phyloP scores from a whole-genome alignment of 2,888 invertebrate genomes.

The Trachelus stipa region DNA sequence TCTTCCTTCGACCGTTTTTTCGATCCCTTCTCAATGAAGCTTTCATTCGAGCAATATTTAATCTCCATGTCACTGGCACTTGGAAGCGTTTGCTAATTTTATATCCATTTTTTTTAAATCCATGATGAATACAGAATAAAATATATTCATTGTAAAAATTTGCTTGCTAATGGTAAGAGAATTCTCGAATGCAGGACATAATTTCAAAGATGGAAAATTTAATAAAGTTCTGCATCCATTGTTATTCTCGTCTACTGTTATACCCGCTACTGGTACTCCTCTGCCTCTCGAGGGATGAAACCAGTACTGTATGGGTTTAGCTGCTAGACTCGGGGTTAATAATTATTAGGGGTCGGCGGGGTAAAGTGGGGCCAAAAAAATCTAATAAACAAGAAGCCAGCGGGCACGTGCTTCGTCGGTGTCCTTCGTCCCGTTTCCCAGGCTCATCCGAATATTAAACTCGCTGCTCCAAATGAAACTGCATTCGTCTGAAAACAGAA shows the following conservation, averaged over 20 bases:
- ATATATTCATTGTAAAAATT: background rate
- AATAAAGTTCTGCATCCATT: background rate
- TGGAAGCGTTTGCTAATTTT: background rate
- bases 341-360: background rate
- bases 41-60: background rate
- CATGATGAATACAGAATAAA: background rate
- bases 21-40: background rate
- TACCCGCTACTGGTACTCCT: background rate
- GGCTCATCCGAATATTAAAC: slow-evolving; percentile 10
- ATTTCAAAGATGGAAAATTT: background rate
- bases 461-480: slow-evolving; percentile 6
- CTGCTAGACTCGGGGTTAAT: background rate
- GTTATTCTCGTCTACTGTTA: background rate
- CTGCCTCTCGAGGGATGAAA: background rate
- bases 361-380: background rate
- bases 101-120: too few species aligned
- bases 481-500: slow-evolving; percentile 7
- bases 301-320: background rate
- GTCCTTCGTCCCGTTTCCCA: background rate
- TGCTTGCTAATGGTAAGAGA: background rate
- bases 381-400: slow-evolving; percentile 3
- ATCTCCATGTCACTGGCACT: background rate
- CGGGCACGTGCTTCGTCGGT: background rate
- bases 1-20: background rate
- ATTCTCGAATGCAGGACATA: background rate